Evolutionary conservation across 1,140 invertebrate genomes (phyloP).

Genomic region (Drosophila ironensis): DNA sequence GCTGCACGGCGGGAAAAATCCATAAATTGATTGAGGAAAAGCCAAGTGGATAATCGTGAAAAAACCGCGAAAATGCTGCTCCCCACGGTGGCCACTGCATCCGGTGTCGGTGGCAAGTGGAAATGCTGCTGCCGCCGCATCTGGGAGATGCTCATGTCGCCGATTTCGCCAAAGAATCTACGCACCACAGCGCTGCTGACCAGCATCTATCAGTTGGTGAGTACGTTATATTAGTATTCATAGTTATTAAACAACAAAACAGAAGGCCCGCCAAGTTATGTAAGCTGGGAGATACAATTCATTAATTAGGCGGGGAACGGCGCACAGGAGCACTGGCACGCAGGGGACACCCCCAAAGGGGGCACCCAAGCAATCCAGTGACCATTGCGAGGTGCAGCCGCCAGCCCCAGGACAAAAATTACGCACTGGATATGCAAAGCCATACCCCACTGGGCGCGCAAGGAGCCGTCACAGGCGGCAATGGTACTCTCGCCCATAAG

Average conservation of each 20-base stretch:
- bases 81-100: constrained; percentile 24
- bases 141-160: constrained; percentile 66
- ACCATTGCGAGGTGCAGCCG: constrained; percentile 41
- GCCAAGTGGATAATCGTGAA: neutral
- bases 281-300: neutral
- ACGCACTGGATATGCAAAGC: constrained; percentile 81
- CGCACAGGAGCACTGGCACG: constrained; percentile 54
- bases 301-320: constrained; percentile 48
- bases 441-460: constrained; percentile 76
- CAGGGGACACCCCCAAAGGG: constrained; percentile 3
- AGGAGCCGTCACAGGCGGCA: constrained; percentile 55
- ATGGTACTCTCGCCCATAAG: constrained; percentile 48
- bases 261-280: constrained; percentile 6
- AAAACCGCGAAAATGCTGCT: constrained; percentile 50
- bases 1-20: constrained; percentile 51
- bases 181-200: constrained; percentile 72
- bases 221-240: constrained; percentile 8
- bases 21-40: constrained; percentile 64
- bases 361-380: constrained; percentile 36
- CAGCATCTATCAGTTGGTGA: constrained; percentile 79
- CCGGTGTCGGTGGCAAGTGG: constrained; percentile 41
- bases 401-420: constrained; percentile 71
- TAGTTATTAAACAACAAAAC: neutral
- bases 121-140: constrained; percentile 46
- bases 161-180: constrained; percentile 70